These are phyloP conservation scores for Hoplodrina blanda DNA, from an alignment of 2,888 invertebrate genomes.

Conservation along the genomic window DNA sequence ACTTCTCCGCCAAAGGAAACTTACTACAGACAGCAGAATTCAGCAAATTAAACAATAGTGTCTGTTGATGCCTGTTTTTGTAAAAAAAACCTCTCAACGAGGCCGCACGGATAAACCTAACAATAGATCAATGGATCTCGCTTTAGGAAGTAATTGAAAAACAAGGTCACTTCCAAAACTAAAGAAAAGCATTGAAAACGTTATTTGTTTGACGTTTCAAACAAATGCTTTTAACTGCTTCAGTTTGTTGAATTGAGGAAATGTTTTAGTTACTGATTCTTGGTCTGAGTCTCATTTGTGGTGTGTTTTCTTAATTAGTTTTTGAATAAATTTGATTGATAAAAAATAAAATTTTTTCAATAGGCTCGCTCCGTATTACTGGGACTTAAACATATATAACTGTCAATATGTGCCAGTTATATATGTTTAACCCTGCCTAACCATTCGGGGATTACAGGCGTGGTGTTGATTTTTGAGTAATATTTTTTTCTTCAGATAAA, in stretches of 20 bases:
- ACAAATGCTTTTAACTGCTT: constrained; percentile 19
- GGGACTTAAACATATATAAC: no score
- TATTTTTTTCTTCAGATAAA: no score
- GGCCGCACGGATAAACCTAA: constrained; percentile 40
- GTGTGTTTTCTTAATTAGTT: not conserved
- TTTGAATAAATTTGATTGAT: not conserved
- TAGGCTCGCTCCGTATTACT: no score
- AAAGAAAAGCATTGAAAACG: constrained; percentile 51
- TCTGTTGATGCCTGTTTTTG: not conserved
- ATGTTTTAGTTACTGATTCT: not conserved
- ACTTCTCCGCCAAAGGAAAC: constrained; percentile 26
- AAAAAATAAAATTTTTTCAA: no score
- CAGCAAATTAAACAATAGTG: not conserved
- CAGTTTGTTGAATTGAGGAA: constrained; percentile 30
- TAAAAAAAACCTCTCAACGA: constrained; percentile 52
- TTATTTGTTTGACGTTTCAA: constrained; percentile 31
- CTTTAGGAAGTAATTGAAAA: constrained; percentile 61
- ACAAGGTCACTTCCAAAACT: constrained; percentile 56
- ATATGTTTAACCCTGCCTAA: no score
- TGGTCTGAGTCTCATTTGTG: not conserved
- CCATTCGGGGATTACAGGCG: no score
- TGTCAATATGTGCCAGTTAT: no score
- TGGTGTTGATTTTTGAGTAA: no score
- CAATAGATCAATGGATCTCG: constrained; percentile 52
- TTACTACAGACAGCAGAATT: constrained; percentile 8